Evolutionary conservation across 2,888 invertebrate species (phyloP), one percentile per base, ranked within the genome.

Genomic region (Dioctria rufipes): DNA sequence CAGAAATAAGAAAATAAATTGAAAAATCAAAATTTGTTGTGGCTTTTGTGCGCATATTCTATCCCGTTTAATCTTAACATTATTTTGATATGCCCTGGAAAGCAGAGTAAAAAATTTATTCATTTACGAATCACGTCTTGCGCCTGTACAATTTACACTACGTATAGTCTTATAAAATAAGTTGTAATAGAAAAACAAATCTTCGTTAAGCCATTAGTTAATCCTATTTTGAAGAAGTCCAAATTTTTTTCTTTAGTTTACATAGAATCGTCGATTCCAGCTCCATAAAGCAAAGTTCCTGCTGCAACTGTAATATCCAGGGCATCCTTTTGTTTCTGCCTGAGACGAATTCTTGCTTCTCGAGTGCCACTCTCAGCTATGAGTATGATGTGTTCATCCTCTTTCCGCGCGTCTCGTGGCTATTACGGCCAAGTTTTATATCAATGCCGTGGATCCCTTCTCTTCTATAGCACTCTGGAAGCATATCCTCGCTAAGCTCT

Each of bases 261-360:
- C 79, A 51, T 69, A 83, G 83, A 84, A 81, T 84, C 83, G 81
- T 84, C 84, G 81, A 84, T 84, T 83, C 83, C 84, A 40, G 83
- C 65, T 40, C 82, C 81, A 83, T 84, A 84, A 81, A 84, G 83
- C 75, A 81, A 81, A 83, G 81, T 54, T 60, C 82, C 83, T 83
- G 83, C 84, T 78, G 83, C 83, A 81, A 80, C 75, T 60, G 83
- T 81, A 83, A 84, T 83, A 65, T 83, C 83, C 79, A 83, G 81
- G 81, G 82, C 83, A 83, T 85, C 83, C 81, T 84, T 83, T 84
- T 84, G 83, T 69, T 84, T 81, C 65, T 84, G 82, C 80, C 84
- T 80, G 79, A 81, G 83, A 84, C 81, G 80, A 78, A 84, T n/a
- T n/a, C n/a, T n/a, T n/a, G n/a, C n/a, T n/a, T n/a, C n/a, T n/a